Conservation (phyloP, 2,888 invertebrate species). For the Caenorhabditis drosophilae region DNA sequence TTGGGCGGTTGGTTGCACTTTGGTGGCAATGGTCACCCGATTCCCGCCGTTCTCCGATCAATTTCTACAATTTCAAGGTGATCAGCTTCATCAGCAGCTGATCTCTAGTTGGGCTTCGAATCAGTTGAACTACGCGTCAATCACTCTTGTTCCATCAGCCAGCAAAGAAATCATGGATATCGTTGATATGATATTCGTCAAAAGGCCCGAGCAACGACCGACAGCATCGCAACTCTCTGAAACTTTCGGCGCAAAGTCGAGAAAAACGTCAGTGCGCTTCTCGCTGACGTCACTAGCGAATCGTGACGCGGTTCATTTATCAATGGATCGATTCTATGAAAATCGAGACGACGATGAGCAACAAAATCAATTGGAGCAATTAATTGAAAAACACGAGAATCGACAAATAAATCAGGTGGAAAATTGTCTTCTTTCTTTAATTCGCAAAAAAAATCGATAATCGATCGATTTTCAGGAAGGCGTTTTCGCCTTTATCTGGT, state of each 20-base stretch:
- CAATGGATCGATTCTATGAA: background rate
- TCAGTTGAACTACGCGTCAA: conserved; percentile 11
- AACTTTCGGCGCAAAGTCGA: conserved; percentile 9
- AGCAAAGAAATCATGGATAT: conserved; percentile 38
- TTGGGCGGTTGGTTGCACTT: conserved; percentile 47
- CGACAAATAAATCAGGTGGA: background rate
- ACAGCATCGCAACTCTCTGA: conserved; percentile 28
- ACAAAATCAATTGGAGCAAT: conserved; percentile 13
- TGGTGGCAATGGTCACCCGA: conserved; percentile 52
- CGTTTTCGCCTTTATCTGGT: conserved; percentile 26
- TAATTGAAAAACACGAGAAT: conserved; percentile 17
- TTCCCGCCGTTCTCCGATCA: conserved; percentile 47
- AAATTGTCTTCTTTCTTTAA: background rate
- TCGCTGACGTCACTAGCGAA: conserved; percentile 15
- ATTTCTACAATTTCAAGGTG: conserved; percentile 40
- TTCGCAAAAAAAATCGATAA: background rate
- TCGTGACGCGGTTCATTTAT: background rate
- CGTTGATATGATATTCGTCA: conserved; percentile 33
- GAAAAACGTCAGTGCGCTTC: conserved; percentile 23
- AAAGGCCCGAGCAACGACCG: conserved; percentile 25
- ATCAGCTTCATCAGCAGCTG: conserved; percentile 39
- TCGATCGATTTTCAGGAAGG: conserved; percentile 10
- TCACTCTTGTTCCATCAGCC: conserved; percentile 24
- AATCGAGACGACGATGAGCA: conserved; percentile 18
- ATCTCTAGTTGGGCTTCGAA: conserved; percentile 15